A percentile compares a stretch with the other conserved stretches of the same genome.
phyloP scores from a whole-genome alignment of 2,888 invertebrate genomes.

The Drosophila acutilabella region DNA sequence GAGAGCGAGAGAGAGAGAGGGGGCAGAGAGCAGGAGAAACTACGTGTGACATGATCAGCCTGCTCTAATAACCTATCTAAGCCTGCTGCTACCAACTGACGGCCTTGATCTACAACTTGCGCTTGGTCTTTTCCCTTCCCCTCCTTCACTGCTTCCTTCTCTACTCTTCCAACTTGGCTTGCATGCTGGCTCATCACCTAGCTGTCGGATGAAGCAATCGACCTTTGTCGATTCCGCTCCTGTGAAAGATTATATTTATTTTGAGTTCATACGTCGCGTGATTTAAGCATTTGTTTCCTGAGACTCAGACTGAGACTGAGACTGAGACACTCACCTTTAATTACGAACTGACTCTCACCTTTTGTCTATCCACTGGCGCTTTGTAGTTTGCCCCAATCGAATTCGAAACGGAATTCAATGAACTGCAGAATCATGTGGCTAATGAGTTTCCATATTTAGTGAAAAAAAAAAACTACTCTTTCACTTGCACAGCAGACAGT shows the following conservation, averaged over 20 bases:
- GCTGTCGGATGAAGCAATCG: conserved; percentile 81
- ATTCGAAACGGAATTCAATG: conserved; percentile 59
- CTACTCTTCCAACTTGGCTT: conserved; percentile 36
- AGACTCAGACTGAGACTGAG: conserved; percentile 8
- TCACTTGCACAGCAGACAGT: background rate
- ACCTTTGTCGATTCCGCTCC: conserved; percentile 56
- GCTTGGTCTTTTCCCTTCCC: background rate
- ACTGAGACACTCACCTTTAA: conserved; percentile 68
- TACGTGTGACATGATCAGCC: conserved; percentile 40
- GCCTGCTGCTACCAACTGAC: conserved; percentile 9
- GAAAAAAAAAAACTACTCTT: conserved; percentile 3
- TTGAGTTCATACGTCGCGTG: conserved; percentile 69
- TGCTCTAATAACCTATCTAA: conserved; percentile 76
- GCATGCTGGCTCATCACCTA: conserved; percentile 76
- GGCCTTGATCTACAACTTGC: conserved; percentile 5
- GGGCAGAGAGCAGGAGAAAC: background rate
- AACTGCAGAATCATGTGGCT: conserved; percentile 54
- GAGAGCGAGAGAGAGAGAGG: background rate
- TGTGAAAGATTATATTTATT: conserved; percentile 39
- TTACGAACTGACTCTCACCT: conserved; percentile 37
- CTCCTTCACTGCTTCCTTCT: background rate
- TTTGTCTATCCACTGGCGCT: conserved; percentile 49
- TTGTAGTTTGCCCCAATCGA: conserved; percentile 21
- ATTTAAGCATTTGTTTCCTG: conserved; percentile 83
- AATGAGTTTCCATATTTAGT: conserved; percentile 31